Evolutionary conservation across 2,797 vertebrate species (phyloP), one percentile per base, ranked within the genome.

Genomic region (Tympanoctomys barrerae): DNA sequence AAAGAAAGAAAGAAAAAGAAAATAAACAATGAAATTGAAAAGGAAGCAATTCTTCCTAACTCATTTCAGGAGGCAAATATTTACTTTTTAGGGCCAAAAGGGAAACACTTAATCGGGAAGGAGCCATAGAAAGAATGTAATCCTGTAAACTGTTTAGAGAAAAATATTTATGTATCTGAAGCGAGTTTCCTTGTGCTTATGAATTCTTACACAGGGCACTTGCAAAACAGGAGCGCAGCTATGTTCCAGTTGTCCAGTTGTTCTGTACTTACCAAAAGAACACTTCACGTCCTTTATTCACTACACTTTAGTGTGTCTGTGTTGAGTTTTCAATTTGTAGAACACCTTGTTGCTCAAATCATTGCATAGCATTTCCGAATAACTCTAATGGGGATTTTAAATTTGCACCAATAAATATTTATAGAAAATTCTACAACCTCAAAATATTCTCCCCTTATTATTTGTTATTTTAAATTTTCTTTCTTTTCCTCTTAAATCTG

Each of bases 331-430:
- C 33, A 61, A 5, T 89, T 89, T 90, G 19, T 90, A 11, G 57
- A 70, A 39, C 3, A 89, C 89, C 49, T 83, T 94, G 36, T 31
- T 91, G 26, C 12, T 95, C 26, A 77, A 64, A 84, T 93, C 24
- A 70, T n/a, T 68, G 6, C 26, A 33, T 54, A 59, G 91, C 81
- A 75, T 91, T 93, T 49, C 62, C 90, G 57, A 97, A 91, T 89
- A 92, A 81, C 2, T 95, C 26, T 61, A 83, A 66, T 31, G 2
- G 24, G 9, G 68, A 89, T 94, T 87, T 94, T 95, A 89, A 91
- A 82, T 97, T 13, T 92, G 2, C 28, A 31, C 36, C 64, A 82
- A 70, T 90, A 92, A 68, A 90, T 89, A 89, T 93, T 82, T 92
- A 87, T 61, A 54, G 83, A 70, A 83, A 96, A 89, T 59, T 81